Evolutionary conservation across 2,113 vertebrate species (phyloP), one percentile per base, ranked within the genome.

Genomic region (Phylloscopus trochilus): DNA sequence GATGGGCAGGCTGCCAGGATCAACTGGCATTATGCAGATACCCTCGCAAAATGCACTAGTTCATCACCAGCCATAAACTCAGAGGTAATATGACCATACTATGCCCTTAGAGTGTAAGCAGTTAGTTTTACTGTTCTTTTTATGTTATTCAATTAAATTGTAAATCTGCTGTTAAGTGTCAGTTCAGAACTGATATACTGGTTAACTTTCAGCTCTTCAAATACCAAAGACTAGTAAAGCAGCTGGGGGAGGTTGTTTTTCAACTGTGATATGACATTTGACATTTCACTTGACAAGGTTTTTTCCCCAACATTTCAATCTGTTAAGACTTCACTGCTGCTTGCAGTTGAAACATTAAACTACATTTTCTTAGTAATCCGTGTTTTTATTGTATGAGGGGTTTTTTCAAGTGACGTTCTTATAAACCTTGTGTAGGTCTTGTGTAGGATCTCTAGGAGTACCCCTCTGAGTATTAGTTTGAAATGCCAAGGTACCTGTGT

Each of bases 1-100:
- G 99, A 99, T 47, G 99, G 99, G 74, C 99, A 99, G 94, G 96
- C 98, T 11, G 99, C 99, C 95, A 98, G 98, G 92, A 99, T 99
- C 96, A 99, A 98, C 90, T 99, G 99, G 99, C 99, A 98, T 98
- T 99, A 99, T 89, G 98, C 99, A 73, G 99, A 99, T 96, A 98
- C 98, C 68, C 97, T 99, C 4, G 83, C 97, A 91, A 98, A 98
- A 90, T 87, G 94, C 93, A 95, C 95, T 81, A 97, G 89, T 95
- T 95, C 96, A 78, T 97, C 94, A 76, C 97, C 98, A 96, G 95
- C 97, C 58, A 93, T 98, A 89, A 96, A 94, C 72, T 93, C 98
- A 30, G 98, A 99, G 99, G 99, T 99, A 94, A 94, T 47, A 14
- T 37, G 33, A 83, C 33, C 43, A n/a, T 63, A 13, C 63, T 63